Conservation (phyloP, 2,888 invertebrate species). For the Pterostichus madidus region DNA sequence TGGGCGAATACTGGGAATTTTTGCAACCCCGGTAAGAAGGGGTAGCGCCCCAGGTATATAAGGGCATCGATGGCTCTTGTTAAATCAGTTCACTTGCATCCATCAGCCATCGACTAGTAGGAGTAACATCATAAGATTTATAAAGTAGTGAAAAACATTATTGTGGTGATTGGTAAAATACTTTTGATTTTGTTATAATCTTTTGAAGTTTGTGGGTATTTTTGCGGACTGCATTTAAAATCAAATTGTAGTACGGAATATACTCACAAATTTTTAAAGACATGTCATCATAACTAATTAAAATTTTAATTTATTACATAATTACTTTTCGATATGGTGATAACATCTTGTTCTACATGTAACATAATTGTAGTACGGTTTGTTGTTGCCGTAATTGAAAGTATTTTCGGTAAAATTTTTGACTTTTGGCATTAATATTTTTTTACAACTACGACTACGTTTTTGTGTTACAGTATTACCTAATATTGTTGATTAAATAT, state of each 20-base stretch:
- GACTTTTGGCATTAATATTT: too few relatives aligned
- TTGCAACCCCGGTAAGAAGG: constrained; percentile 18
- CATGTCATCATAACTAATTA: background rate
- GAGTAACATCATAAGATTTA: too few relatives aligned
- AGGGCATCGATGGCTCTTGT: background rate
- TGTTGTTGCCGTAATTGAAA: constrained; percentile 44
- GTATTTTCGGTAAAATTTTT: background rate
- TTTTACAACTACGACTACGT: too few relatives aligned
- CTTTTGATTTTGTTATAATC: background rate
- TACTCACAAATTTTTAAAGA: constrained; percentile 19
- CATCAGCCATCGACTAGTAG: background rate
- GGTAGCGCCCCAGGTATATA: constrained; percentile 26
- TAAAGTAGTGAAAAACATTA: background rate
- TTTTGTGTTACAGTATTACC: too few relatives aligned
- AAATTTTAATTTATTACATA: background rate
- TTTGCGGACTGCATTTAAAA: constrained; percentile 38
- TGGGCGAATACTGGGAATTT: background rate
- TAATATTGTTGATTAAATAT: background rate
- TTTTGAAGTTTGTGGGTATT: constrained; percentile 27
- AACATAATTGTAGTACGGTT: constrained; percentile 53
- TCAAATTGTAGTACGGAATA: constrained; percentile 61
- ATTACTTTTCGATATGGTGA: constrained; percentile 27
- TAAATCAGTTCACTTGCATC: constrained; percentile 14
- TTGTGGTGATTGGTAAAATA: background rate
- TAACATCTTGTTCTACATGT: constrained; percentile 1